Evolutionary conservation across 2,888 invertebrate species (phyloP).

Genomic region (Drosophila rubida): DNA sequence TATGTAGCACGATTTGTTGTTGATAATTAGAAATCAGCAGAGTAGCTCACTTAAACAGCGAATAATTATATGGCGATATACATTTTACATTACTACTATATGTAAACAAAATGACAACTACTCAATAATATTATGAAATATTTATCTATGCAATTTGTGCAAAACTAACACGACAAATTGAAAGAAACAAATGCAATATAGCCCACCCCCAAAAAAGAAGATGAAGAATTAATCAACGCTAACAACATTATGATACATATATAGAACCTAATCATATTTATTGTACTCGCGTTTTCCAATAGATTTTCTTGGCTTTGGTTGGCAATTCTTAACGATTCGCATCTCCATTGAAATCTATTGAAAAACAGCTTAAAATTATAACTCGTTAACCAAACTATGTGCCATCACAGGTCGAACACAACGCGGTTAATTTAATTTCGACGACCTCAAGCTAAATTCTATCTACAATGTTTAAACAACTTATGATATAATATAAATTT

Average conservation of each 20-base stretch:
- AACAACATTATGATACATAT: slow-evolving; percentile 22
- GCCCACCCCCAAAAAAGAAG: slow-evolving; percentile 49
- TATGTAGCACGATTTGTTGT: slow-evolving; percentile 56
- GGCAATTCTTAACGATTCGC: too few relatives aligned
- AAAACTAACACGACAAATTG: slow-evolving; percentile 13
- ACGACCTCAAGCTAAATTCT: slow-evolving; percentile 43
- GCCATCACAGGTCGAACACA: slow-evolving; percentile 49
- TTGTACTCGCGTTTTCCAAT: slow-evolving; percentile 30
- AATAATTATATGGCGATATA: slow-evolving; percentile 54
- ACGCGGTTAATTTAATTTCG: slow-evolving; percentile 29
- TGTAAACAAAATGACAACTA: slow-evolving; percentile 11
- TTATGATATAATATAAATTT: slow-evolving; percentile 38
- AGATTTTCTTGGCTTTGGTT: slow-evolving; percentile 20
- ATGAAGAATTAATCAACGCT: slow-evolving; percentile 22
- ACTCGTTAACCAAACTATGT: slow-evolving; percentile 43
- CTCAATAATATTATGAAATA: slow-evolving; percentile 19
- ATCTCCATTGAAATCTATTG: slow-evolving; percentile 22
- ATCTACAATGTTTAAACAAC: slow-evolving; percentile 7
- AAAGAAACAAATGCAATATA: slow-evolving; percentile 57
- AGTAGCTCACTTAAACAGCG: slow-evolving; percentile 66
- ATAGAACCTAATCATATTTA: slow-evolving; percentile 39
- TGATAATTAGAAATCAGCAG: slow-evolving; percentile 21
- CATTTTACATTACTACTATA: not conserved
- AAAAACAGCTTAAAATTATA: slow-evolving; percentile 23
- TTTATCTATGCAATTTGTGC: slow-evolving; percentile 10